Base-by-base conservation (phyloP, 1,140 invertebrate species). In the Trypoxylus dichotomus region DNA sequence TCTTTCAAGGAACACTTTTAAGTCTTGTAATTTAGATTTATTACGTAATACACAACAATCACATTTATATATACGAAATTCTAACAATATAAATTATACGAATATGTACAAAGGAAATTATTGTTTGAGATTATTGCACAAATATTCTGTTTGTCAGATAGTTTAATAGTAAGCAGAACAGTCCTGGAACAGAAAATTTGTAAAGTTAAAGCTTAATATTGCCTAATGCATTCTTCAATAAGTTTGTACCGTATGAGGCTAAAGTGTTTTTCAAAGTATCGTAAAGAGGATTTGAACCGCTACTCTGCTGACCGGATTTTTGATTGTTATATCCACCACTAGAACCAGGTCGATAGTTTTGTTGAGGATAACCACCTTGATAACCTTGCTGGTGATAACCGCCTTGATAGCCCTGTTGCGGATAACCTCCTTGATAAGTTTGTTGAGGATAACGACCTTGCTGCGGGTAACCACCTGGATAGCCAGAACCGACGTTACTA, bases 101-200 rank as follows among this genome's bases (percentile, higher is more conserved):
- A 60, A 15, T 11, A 68, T 68, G 13, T 68, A 68, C 60, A 68
- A 68, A 21, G 27, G 3, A 11, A 15, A 15, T 25, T 29, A 68
- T 68, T 29, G 24, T 15, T 27, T 13, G 7, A n/a, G 27, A 29
- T 68, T 68, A 68, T 10, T 24, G 27, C 21, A 2, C 7, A 13
- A 68, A 29, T 24, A 68, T 68, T 68, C 60, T 68, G 60, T 68
- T 68, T 68, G 60, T 68, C 10, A 68, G 24, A 25, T 68, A 68
- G 11, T 74, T 41, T 74, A 74, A 13, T 10, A 74, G 8, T 41
- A 75, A 42, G 41, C 74, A 75, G 74, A 75, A 54, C 41, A 75
- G 74, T n/a, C 74, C 74, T 75, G 74, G 32, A 75, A 75, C 74
- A 75, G 24, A 75, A 47, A 54, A 75, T 24, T 10, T 21, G 10